phyloP scores from a whole-genome alignment of 2,888 invertebrate genomes.

The Chelonus formosanus region DNA sequence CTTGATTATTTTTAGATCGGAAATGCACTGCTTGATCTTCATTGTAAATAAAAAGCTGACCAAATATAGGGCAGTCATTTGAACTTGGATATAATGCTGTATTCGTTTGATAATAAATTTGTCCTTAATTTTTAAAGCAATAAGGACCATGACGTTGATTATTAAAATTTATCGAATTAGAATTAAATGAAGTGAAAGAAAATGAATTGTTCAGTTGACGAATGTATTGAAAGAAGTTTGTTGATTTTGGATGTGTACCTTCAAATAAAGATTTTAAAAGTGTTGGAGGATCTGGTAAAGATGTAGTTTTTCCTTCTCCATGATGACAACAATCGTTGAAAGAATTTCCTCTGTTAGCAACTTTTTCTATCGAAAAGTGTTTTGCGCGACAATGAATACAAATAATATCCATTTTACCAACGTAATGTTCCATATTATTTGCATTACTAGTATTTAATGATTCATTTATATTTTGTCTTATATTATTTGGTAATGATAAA shows the following conservation, averaged over 20 bases:
- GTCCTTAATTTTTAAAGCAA: slow-evolving; percentile 12
- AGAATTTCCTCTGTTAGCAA: not conserved
- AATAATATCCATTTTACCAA: not conserved
- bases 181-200: slow-evolving; percentile 5
- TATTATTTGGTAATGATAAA: not conserved
- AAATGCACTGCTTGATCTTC: slow-evolving; percentile 27
- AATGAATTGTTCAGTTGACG: not conserved
- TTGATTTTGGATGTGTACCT: not conserved
- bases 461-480: not conserved
- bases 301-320: not conserved
- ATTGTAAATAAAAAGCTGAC: slow-evolving; percentile 38
- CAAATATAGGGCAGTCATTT: slow-evolving; percentile 35
- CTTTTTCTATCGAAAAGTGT: slow-evolving; percentile 3
- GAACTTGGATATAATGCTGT: slow-evolving; percentile 32
- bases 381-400: not conserved
- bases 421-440: not conserved
- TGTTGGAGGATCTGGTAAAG: not conserved
- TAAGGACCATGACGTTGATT: not conserved
- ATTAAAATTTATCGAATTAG: not conserved
- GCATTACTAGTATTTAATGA: not conserved
- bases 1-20: slow-evolving; percentile 21
- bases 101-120: slow-evolving; percentile 42
- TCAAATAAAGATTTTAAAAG: not conserved
- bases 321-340: slow-evolving; percentile 4
- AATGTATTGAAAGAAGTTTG: not conserved